A percentile compares a stretch with the other conserved stretches of the same genome.
These are phyloP conservation scores for Patiria pectinifera DNA, from an alignment of 53 echinoderm and acorn worm species.

Conservation along the genomic window DNA sequence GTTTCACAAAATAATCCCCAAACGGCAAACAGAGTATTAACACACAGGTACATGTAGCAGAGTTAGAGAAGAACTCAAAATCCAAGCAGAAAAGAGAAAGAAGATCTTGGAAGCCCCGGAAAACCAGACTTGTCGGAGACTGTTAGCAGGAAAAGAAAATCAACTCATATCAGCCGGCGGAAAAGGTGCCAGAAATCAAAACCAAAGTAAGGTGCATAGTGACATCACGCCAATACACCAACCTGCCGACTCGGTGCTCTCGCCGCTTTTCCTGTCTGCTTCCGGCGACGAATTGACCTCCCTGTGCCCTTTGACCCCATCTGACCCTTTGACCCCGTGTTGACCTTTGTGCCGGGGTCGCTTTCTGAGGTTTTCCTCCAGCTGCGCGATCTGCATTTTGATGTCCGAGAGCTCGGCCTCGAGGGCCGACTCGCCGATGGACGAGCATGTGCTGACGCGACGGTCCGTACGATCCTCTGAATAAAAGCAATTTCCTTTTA, in stretches of 20 bases:
- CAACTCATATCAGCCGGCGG: neutral
- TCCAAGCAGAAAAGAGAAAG: conserved; percentile 4
- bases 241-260: neutral
- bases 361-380: conserved; percentile 78
- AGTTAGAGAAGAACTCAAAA: neutral
- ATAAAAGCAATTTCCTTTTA: neutral
- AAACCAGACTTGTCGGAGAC: neutral
- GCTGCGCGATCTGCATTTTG: conserved; percentile 82
- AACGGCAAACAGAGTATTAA: neutral
- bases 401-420: conserved; percentile 90
- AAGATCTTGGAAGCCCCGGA: neutral
- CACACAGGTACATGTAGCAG: neutral
- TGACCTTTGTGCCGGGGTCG: conserved; percentile 52
- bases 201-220: neutral
- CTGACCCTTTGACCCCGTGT: conserved; percentile 2
- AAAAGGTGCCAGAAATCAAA: no score
- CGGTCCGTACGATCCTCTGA: conserved; percentile 32
- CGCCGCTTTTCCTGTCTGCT: neutral
- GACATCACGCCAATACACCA: neutral
- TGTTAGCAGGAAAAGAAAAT: neutral
- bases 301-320: conserved; percentile 34
- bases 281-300: neutral
- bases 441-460: conserved; percentile 85
- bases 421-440: conserved; percentile 80
- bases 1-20: neutral